phyloP scores from a whole-genome alignment of 2,888 invertebrate species.

The Phymatocera aterrima region DNA sequence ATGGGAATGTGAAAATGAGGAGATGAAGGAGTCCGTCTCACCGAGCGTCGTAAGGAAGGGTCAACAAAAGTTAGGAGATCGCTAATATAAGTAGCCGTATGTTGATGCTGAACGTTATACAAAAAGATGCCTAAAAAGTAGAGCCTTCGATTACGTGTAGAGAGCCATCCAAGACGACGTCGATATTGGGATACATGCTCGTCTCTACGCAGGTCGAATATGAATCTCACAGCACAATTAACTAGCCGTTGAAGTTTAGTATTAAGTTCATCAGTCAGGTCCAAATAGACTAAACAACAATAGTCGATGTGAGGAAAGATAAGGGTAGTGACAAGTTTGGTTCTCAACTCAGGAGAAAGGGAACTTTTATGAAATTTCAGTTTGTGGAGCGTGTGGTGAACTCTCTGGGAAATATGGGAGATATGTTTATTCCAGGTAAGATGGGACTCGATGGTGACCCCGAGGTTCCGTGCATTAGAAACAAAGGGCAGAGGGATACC shows the following conservation, averaged over 20 bases:
- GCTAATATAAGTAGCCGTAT: neutral
- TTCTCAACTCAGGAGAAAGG: neutral
- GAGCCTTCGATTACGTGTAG: neutral
- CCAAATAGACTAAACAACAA: neutral
- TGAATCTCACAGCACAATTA: neutral
- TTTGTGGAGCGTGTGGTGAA: neutral
- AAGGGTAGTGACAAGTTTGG: neutral
- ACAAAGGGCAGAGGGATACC: neutral
- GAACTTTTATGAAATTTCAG: neutral
- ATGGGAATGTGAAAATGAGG: neutral
- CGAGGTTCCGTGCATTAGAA: neutral
- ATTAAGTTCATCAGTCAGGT: neutral
- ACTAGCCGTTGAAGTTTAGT: neutral
- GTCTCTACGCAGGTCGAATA: neutral
- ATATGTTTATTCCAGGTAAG: constrained; percentile 43
- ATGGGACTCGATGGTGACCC: neutral
- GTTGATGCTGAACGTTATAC: neutral
- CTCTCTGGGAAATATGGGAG: neutral
- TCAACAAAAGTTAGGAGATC: neutral
- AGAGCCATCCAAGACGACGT: neutral
- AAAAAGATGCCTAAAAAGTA: neutral
- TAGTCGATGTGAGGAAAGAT: neutral
- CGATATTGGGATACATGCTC: neutral
- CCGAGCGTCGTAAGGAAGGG: neutral
- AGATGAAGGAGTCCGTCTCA: neutral